These are phyloP conservation scores for Chionomys nivalis DNA, from an alignment of 2,113 vertebrate species.

Conservation along the genomic window DNA sequence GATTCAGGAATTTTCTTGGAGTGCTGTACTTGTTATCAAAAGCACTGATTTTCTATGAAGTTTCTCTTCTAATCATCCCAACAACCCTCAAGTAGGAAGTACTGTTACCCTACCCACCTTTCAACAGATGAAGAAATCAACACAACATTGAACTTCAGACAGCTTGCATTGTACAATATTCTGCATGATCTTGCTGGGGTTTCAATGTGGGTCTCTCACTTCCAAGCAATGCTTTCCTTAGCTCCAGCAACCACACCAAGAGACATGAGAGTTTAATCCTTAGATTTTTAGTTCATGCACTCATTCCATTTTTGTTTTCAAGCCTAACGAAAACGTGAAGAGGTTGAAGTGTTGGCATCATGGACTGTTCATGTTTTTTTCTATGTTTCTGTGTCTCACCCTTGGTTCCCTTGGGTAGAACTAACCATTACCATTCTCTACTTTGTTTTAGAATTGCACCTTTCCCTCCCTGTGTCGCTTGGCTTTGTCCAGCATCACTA, in stretches of 20 bases:
- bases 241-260: not conserved
- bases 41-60: not conserved
- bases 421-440: not conserved
- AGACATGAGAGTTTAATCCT: not conserved
- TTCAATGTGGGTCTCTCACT: not conserved
- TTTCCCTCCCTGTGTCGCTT: not conserved
- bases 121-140: not conserved
- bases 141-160: not conserved
- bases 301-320: not conserved
- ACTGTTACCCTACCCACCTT: not conserved
- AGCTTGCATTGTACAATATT: not conserved
- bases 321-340: not conserved
- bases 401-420: not conserved
- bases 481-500: not conserved
- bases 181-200: not conserved
- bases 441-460: not conserved
- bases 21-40: not conserved
- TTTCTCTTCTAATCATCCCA: not conserved
- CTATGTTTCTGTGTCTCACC: not conserved
- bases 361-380: not conserved
- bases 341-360: not conserved
- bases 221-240: not conserved
- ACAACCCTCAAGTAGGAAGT: not conserved
- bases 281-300: not conserved
- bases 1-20: not conserved